A percentile compares a stretch with the other conserved stretches of the same genome.
These are phyloP conservation scores for Potamarius usumacintae DNA, from an alignment of 2,113 vertebrate genomes.

Conservation along the genomic window DNA sequence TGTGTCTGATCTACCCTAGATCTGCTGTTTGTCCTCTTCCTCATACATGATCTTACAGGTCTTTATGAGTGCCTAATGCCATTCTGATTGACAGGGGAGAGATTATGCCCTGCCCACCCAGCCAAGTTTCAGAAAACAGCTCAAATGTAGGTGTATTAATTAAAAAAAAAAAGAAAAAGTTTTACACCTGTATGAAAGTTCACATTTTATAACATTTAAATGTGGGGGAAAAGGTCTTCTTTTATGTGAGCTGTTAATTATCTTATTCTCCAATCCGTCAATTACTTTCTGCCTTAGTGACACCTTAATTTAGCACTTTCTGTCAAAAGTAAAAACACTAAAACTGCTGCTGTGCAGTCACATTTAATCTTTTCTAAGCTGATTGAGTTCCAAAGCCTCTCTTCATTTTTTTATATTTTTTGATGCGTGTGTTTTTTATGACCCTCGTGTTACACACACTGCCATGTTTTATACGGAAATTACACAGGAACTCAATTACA, in stretches of 20 bases:
- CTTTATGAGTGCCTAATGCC: background rate
- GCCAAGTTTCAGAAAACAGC: background rate
- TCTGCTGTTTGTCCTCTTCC: background rate
- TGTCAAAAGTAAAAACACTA: background rate
- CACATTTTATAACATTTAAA: too few relatives aligned
- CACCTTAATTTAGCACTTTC: background rate
- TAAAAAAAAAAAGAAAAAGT: background rate
- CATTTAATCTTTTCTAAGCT: background rate
- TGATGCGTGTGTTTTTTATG: background rate
- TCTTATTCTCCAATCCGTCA: background rate
- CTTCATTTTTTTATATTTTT: background rate
- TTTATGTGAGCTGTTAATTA: background rate
- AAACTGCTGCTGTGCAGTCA: background rate
- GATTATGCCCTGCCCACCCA: background rate
- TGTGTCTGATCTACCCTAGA: background rate
- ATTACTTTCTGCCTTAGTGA: background rate
- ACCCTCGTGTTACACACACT: too few relatives aligned
- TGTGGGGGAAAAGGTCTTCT: background rate
- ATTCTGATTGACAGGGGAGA: background rate
- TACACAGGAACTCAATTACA: background rate
- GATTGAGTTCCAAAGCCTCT: background rate
- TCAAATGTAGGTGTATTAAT: background rate
- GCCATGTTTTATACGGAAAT: background rate
- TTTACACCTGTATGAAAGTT: too few relatives aligned
- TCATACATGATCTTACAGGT: background rate